Base-by-base conservation (phyloP, 2,797 vertebrate genomes). In the Leptatherina wallacei region DNA sequence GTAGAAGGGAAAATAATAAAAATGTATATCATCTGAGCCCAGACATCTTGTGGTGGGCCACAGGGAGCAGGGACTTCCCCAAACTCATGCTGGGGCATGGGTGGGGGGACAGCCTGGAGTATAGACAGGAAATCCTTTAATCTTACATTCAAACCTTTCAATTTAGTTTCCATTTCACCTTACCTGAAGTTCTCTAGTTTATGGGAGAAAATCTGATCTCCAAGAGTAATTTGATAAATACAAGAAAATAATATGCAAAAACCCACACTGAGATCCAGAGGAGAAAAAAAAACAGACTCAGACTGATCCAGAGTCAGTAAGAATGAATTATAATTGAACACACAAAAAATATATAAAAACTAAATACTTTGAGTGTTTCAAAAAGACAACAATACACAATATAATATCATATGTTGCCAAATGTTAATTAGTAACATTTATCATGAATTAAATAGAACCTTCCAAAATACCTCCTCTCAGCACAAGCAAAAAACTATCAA, bases 401-500 rank as follows among this genome's bases (percentile, higher is more conserved):
- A 49, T 16, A 29, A 32, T 62, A 44, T 59, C 1, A 63, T 2
- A 20, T 56, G 52, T 36, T 9, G 29, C n/a, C 12, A 75, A 44
- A 30, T 54, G 20, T 61, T 61, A 61, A 74, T 69, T 16, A 71
- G 67, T 14, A 29, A 67, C 7, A 59, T n/a, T 67, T 32, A 56
- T 70, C 12, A 29, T 57, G 13, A 2, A 55, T 69, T 36, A 52
- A 80, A 69, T 22, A 67, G 24, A 77, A 68, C 61, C 52, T 60
- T 11, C 1, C 29, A 61, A 4, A 63, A 61, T 40, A 24, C 29
- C 35, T 66, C 40, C 47, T 69, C 51, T 47, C 16, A 58, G 24
- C 16, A 56, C 33, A 57, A 35, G 35, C 9, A 58, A 68, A 64
- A 66, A 74, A 61, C 33, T 29, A 65, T 57, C 65, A 80, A 77